phyloP scores from a whole-genome alignment of 2,797 vertebrate genomes.

The Hippopotamyrus pictus region DNA sequence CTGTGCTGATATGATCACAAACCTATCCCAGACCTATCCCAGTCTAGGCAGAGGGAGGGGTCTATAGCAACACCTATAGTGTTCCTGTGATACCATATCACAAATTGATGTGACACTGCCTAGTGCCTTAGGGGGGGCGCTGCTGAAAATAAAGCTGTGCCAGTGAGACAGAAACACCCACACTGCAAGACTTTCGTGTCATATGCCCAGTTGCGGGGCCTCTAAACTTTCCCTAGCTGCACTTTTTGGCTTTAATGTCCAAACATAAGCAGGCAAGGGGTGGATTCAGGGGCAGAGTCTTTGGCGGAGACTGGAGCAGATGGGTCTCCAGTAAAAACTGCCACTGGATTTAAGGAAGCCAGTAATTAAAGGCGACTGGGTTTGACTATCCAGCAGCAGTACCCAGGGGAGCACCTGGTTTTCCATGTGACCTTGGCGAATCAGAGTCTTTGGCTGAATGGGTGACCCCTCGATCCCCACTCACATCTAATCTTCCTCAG shows the following conservation, averaged over 20 bases:
- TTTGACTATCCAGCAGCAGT: conserved; percentile 36
- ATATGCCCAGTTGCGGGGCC: not conserved
- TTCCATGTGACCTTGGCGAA: conserved; percentile 79
- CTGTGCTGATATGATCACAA: not conserved
- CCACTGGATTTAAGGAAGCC: conserved; percentile 40
- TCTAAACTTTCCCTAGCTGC: conserved; percentile 7
- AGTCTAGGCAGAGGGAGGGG: not conserved
- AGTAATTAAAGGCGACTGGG: conserved; percentile 45
- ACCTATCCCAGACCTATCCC: not conserved
- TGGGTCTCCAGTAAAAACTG: conserved; percentile 55
- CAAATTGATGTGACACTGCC: conserved; percentile 4
- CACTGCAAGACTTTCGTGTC: not conserved
- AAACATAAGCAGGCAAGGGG: conserved; percentile 26
- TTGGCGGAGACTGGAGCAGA: conserved; percentile 65
- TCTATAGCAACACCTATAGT: not conserved
- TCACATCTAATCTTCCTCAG: conserved; percentile 81
- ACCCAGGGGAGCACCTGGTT: conserved; percentile 56
- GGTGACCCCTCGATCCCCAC: conserved; percentile 78
- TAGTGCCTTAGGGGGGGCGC: not conserved
- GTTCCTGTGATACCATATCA: conserved; percentile 10
- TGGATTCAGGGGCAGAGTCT: conserved; percentile 39
- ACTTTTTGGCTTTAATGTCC: not conserved
- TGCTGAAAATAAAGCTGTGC: not conserved
- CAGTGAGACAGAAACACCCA: not conserved
- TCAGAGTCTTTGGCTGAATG: conserved; percentile 81